Base-by-base conservation (phyloP, 1,140 invertebrate species). In the Hycleus phaleratus region DNA sequence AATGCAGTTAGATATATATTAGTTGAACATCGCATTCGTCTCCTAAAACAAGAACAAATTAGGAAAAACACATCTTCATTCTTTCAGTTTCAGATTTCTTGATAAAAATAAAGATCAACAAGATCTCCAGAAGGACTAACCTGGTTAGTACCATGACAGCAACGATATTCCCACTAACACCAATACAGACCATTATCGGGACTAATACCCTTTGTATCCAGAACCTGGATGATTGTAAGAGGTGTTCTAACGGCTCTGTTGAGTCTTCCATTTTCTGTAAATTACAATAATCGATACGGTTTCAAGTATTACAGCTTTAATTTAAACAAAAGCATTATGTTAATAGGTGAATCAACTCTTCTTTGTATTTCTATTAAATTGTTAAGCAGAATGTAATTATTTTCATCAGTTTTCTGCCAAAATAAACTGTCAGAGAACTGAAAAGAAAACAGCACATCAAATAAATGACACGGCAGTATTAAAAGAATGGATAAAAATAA, bases 121-220 rank as follows among this genome's bases (percentile, higher is more conserved):
- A 38, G 38, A 46, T 44, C 26, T 56, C 10, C 26, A 45, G 26
- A 44, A 25, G 32, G 12, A 24, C 57, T 48, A 64, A 78, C 77
- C 85, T 77, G 59, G 85, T 88, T 53, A 90, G 78, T 50, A 90
- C 85, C 62, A 87, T 80, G 52, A 90, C 82, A 39, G 86, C 87
- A 38, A 88, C 74, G 38, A 81, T 74, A 69, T 89, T 90, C 32
- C 87, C 87, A 55, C 86, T 71, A 40, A 88, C 79, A 48, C 87
- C 87, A 52, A 87, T 75, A 57, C 80, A 72, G 62, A 85, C 78
- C 49, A 88, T 77, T 32, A 85, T 77, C n/a, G 87, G 87, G 48
- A 86, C 81, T 38, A 85, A 71, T 18, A 89, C 79, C 56, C 79
- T 73, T 73, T 86, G 84, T 46, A 85, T 76, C 81, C 78, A 81